Base-by-base conservation (phyloP, 2,797 vertebrate genomes). In the Choloepus didactylus region DNA sequence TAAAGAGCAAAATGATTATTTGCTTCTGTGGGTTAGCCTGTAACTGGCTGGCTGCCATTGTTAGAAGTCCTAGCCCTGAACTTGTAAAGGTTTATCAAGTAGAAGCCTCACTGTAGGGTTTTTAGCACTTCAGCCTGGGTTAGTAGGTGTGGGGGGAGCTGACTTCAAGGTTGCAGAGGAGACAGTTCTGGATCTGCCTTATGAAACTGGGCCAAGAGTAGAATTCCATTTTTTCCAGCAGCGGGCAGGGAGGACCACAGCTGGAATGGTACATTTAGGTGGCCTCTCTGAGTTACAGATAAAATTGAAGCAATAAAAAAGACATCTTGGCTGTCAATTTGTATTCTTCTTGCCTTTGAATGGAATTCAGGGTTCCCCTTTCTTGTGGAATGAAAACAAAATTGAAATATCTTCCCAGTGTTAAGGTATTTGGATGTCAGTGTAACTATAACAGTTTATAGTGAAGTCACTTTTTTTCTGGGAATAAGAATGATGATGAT, bases 371-470 rank as follows among this genome's bases (percentile, higher is more conserved):
- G 29, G 3, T 35, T 56, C 41, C 19, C 8, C 0, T 69, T 31
- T 51, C 35, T 1, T 76, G 41, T 0, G 5, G 77, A n/a, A 35
- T 64, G 51, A 29, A 89, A 56, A 54, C 2, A 25, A 54, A 15
- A 19, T 60, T 51, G 44, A 31, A 60, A 1, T 66, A 8, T 64
- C 84, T 80, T 67, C 60, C 64, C 69, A 31, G 5, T 38, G 15
- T 51, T 59, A 35, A 51, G 18, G 31, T 29, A 16, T 18, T 41
- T n/a, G n/a, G 25, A n/a, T 59, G 67, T n/a, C 44, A 19, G 29
- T 1, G 5, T 25, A 3, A 14, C 77, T 46, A 19, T 9, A 3
- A 11, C 18, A 6, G 18, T 54, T 21, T 51, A 3, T 15, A 0
- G 38, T 72, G 38, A 72, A 25, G 38, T 44, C 69, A 72, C 38